phyloP scores from a whole-genome alignment of 1,140 invertebrate genomes.

The Matsumurasca onukii region DNA sequence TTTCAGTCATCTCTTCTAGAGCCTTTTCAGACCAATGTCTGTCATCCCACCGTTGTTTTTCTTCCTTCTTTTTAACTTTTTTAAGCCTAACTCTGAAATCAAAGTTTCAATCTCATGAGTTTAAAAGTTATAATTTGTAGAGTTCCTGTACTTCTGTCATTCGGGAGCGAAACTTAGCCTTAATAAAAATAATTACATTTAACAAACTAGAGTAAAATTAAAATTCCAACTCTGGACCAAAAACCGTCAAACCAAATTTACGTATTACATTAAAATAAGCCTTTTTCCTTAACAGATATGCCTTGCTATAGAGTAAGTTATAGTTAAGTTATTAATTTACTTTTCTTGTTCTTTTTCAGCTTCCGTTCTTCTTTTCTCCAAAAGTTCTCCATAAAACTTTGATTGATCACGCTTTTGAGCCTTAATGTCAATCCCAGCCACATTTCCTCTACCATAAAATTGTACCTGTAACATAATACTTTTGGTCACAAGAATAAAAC shows the following conservation, averaged over 20 bases:
- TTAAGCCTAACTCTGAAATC: conserved; percentile 73
- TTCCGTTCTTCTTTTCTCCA: conserved; percentile 94
- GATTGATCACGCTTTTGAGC: conserved; percentile 97
- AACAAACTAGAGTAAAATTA: too few species aligned
- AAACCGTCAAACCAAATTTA: too few species aligned
- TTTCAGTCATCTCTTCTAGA: conserved; percentile 94
- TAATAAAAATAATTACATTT: conserved; percentile 37
- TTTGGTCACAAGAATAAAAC: not conserved
- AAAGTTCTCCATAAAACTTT: conserved; percentile 95
- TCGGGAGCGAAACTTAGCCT: too few species aligned
- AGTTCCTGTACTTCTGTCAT: too few species aligned
- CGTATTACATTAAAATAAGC: too few species aligned
- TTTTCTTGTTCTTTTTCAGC: conserved; percentile 98
- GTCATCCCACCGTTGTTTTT: conserved; percentile 99
- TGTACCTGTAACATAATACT: conserved; percentile 60
- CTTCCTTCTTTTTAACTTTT: conserved; percentile 93
- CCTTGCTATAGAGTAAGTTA: too few species aligned
- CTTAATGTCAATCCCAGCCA: conserved; percentile 97
- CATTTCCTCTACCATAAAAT: conserved; percentile 96
- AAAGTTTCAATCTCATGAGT: not conserved
- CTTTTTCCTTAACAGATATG: too few species aligned
- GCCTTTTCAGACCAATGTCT: conserved; percentile 98
- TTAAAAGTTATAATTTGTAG: too few species aligned
- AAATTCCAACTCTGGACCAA: too few species aligned
- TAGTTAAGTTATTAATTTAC: too few species aligned